Percentiles rank a stretch among this genome's conserved stretches.
Evolutionary conservation across 2,888 invertebrate species (phyloP).

Genomic region (Hipparchia sbordonii): DNA sequence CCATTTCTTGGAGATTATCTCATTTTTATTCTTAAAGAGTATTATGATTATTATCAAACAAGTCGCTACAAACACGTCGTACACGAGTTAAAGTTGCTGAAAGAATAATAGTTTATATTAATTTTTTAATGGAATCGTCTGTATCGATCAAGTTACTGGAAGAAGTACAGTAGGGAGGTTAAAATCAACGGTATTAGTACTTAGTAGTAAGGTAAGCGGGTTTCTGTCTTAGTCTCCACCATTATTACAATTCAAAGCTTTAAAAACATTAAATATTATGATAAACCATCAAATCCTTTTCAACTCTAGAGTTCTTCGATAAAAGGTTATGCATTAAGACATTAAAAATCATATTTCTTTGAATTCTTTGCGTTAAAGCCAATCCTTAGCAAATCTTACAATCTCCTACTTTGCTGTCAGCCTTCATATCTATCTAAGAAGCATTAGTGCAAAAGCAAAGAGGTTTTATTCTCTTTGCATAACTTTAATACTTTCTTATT

Average conservation of each 20-base stretch:
- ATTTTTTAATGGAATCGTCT: not conserved
- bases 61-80: not conserved
- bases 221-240: not conserved
- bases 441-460: slow-evolving; percentile 6
- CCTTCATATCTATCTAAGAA: slow-evolving; percentile 6
- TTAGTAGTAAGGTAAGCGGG: not conserved
- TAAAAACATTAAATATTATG: not conserved
- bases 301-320: not conserved
- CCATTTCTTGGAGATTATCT: slow-evolving; percentile 20
- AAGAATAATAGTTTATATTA: not conserved
- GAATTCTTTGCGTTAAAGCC: slow-evolving; percentile 3
- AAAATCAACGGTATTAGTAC: no score
- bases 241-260: not conserved
- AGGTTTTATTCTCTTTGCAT: slow-evolving; percentile 5
- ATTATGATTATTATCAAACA: not conserved
- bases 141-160: no score
- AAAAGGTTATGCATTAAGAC: no score
- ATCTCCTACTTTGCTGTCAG: slow-evolving; percentile 9
- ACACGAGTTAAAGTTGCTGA: not conserved
- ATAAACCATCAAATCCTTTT: not conserved
- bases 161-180: no score
- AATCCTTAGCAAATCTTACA: slow-evolving; percentile 16
- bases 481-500: slow-evolving; percentile 17
- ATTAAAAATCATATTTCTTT: not conserved
- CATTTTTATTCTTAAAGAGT: slow-evolving; percentile 13